Base-by-base conservation (phyloP, 1,140 invertebrate genomes). In the Steinernema khuongi region DNA sequence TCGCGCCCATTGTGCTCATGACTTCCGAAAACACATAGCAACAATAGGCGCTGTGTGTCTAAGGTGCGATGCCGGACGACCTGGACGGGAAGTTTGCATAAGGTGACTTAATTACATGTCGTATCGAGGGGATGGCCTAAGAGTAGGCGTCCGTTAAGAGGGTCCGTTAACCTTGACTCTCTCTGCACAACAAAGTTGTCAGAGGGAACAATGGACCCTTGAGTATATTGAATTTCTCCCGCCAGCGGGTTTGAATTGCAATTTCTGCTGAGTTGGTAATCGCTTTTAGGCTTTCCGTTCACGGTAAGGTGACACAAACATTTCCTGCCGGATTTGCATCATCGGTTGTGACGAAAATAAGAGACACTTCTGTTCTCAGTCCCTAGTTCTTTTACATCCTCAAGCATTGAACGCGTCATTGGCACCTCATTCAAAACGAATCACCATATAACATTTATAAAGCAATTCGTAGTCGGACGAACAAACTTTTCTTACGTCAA, bases 141-240 rank as follows among this genome's bases (percentile, higher is more conserved):
- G n/a, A n/a, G n/a, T n/a, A n/a, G n/a, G 7, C 7, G 36, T 11
- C 36, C 36, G 36, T 41, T 41, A 22, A n/a, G 19, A 11, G 11
- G 19, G 11, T 14, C 7, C 7, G 50, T 7, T 7, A 60, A 60
- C 50, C 50, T 60, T 60, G 50, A 22, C 50, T 7, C 36, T 60
- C 50, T n/a, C 22, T 60, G 4, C 2, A n/a, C 26, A 11, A 41
- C 7, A n/a, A 41, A 41, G 36, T 11, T 7, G 36, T 11, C 7
- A n/a, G n/a, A n/a, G 36, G n/a, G 50, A 14, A 60, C 50, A 60
- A 60, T 60, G 19, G 50, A 60, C 50, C 50, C 50, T 60, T 26
- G 50, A 60, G 50, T 60, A 14, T 14, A 60, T 60, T 60, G 14
- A 60, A 60, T 60, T 60, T 60, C 50, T 60, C 50, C 50, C 50